Evolutionary conservation across 2,888 invertebrate species (phyloP).

Genomic region (Drosophila mimetica): DNA sequence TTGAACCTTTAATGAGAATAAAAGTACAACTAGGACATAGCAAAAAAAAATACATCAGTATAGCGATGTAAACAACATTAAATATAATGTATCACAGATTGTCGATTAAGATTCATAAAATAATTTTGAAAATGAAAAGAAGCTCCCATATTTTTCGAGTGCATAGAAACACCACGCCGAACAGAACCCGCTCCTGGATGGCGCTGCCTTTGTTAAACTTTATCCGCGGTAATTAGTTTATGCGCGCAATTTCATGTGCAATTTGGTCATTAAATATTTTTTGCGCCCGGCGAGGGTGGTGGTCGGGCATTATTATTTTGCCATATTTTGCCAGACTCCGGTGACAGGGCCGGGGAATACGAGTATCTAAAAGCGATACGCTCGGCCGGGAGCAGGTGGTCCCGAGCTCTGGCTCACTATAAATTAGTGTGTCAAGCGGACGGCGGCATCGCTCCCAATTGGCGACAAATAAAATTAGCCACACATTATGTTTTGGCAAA

Average conservation of each 20-base stretch:
- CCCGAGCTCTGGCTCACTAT: slow-evolving; percentile 59
- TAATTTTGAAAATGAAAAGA: too few species aligned
- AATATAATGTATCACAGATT: too few species aligned
- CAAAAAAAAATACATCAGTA: too few species aligned
- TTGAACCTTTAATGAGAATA: too few species aligned
- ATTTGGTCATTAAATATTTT: slow-evolving; percentile 72
- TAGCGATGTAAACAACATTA: too few species aligned
- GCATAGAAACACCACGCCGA: slow-evolving; percentile 11
- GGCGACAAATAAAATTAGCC: slow-evolving; percentile 81
- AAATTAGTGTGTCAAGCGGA: slow-evolving; percentile 60
- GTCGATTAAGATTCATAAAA: too few species aligned
- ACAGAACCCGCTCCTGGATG: slow-evolving; percentile 3
- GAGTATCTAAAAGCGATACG: slow-evolving; percentile 59
- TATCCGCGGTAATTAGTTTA: slow-evolving; percentile 80
- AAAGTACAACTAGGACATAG: too few species aligned
- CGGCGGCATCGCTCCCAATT: slow-evolving; percentile 66
- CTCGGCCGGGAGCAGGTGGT: slow-evolving; percentile 68
- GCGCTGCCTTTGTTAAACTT: slow-evolving; percentile 70
- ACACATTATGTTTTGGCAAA: slow-evolving; percentile 80
- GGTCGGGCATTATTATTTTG: slow-evolving; percentile 64
- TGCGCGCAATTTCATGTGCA: slow-evolving; percentile 79
- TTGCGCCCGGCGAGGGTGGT: slow-evolving; percentile 24
- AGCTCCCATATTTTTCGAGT: slow-evolving; percentile 1
- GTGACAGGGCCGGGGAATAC: slow-evolving; percentile 43
- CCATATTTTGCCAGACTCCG: slow-evolving; percentile 57